Evolutionary conservation across 2,797 vertebrate species (phyloP).

Genomic region (Lerista edwardsae): DNA sequence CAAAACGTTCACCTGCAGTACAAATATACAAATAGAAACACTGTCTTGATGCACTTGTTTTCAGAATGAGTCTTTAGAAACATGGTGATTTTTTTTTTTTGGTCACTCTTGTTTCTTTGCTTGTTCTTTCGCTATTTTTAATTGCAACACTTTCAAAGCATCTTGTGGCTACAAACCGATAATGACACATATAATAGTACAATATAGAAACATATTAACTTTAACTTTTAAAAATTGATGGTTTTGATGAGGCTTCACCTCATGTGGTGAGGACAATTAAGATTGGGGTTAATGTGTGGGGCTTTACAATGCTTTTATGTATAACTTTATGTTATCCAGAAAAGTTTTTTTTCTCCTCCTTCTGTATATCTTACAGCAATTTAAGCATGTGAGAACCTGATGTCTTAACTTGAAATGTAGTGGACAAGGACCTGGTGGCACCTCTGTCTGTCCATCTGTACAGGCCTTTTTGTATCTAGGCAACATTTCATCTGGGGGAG

Average conservation of each 20-base stretch:
- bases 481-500: slow-evolving; percentile 35
- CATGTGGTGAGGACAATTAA: too few relatives aligned
- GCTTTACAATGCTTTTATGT: background rate
- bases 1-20: slow-evolving; percentile 33
- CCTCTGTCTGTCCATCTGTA: background rate
- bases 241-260: background rate
- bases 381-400: slow-evolving; percentile 18
- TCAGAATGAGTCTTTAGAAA: slow-evolving; percentile 52
- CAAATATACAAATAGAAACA: slow-evolving; percentile 45
- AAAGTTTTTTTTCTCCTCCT: background rate
- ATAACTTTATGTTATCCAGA: background rate
- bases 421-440: background rate
- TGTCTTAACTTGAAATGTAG: slow-evolving; percentile 15
- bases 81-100: too few relatives aligned
- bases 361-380: background rate
- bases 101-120: background rate
- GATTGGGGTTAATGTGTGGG: background rate
- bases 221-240: slow-evolving; percentile 26
- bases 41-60: slow-evolving; percentile 27
- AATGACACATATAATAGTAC: slow-evolving; percentile 22
- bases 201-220: too few relatives aligned
- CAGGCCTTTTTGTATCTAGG: slow-evolving; percentile 2
- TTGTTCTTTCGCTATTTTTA: background rate
- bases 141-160: slow-evolving; percentile 18
- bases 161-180: slow-evolving; percentile 46